A percentile compares a stretch with the other conserved stretches of the same genome.
Conservation (phyloP, 1,140 invertebrate species). For the Tetragnatha versicolor region DNA sequence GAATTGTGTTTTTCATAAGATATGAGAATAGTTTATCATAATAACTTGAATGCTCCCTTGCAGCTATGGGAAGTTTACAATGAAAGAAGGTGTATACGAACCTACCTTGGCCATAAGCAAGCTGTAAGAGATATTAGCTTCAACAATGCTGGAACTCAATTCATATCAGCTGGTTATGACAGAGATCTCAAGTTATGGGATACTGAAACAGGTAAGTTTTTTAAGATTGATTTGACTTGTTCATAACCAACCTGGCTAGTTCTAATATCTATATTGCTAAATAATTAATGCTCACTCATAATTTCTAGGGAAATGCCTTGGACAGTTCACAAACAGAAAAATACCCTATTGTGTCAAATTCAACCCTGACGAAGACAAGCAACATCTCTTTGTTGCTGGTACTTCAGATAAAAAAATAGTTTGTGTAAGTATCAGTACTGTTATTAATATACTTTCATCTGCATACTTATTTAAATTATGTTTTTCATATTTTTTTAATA, state of each 20-base stretch:
- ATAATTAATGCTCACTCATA: not conserved
- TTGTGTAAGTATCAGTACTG: slow-evolving; percentile 69
- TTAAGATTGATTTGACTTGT: no score
- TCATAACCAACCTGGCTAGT: no score
- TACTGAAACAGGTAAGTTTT: slow-evolving; percentile 81
- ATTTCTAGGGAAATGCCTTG: slow-evolving; percentile 75
- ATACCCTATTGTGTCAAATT: slow-evolving; percentile 98
- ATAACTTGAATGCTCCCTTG: no score
- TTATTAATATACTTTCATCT: not conserved
- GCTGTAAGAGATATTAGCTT: slow-evolving; percentile 96
- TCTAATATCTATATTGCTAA: not conserved
- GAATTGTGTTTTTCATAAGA: no score
- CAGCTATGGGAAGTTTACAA: slow-evolving; percentile 98
- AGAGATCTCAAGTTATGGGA: slow-evolving; percentile 98
- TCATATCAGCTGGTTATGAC: slow-evolving; percentile 87
- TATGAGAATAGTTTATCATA: no score
- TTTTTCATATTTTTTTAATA: not conserved
- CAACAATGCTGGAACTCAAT: slow-evolving; percentile 91
- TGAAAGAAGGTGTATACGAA: slow-evolving; percentile 89
- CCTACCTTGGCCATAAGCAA: slow-evolving; percentile 96
- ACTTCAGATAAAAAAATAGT: slow-evolving; percentile 99
- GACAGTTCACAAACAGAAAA: slow-evolving; percentile 92
- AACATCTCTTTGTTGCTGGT: slow-evolving; percentile 96
- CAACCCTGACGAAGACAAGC: slow-evolving; percentile 96
- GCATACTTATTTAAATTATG: not conserved